A percentile compares a stretch with the other conserved stretches of the same genome.
phyloP scores from a whole-genome alignment of 2,797 vertebrate species.

The Loriculus beryllinus region DNA sequence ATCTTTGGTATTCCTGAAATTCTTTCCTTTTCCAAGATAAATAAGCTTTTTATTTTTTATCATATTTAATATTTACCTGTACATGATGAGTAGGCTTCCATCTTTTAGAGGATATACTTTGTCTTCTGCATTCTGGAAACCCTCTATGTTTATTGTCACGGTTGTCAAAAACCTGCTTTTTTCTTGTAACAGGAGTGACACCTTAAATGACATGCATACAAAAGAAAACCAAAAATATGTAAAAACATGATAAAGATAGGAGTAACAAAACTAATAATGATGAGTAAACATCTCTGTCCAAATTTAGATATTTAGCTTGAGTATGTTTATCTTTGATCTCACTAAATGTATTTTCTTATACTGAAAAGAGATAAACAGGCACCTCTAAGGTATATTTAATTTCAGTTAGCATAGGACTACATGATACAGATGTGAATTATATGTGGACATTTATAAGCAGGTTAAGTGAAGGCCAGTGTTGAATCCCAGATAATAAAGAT shows the following conservation, averaged over 20 bases:
- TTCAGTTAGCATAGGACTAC: not conserved
- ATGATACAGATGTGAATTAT: not conserved
- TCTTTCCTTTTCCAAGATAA: not conserved
- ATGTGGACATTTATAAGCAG: not conserved
- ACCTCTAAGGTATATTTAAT: not conserved
- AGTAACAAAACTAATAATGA: not conserved
- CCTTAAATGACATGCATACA: slow-evolving; percentile 62
- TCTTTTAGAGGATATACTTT: slow-evolving; percentile 55
- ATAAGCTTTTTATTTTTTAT: not conserved
- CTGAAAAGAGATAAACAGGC: not conserved
- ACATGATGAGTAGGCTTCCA: slow-evolving; percentile 55
- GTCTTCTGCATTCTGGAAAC: slow-evolving; percentile 72
- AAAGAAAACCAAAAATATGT: slow-evolving; percentile 5
- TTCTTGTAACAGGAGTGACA: slow-evolving; percentile 53
- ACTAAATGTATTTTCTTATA: not conserved
- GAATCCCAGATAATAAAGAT: not conserved
- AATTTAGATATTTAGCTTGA: not conserved
- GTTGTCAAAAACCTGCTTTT: slow-evolving; percentile 67
- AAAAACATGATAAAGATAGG: not conserved
- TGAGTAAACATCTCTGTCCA: not conserved
- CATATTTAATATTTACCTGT: slow-evolving; percentile 69
- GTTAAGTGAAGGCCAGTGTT: not conserved
- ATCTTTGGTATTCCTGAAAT: not conserved
- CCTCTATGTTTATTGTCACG: slow-evolving; percentile 61
- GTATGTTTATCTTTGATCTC: not conserved